Evolutionary conservation across 2,888 invertebrate genomes (phyloP), one percentile per base, ranked within the genome.

Genomic region (Crepidodera aurea): DNA sequence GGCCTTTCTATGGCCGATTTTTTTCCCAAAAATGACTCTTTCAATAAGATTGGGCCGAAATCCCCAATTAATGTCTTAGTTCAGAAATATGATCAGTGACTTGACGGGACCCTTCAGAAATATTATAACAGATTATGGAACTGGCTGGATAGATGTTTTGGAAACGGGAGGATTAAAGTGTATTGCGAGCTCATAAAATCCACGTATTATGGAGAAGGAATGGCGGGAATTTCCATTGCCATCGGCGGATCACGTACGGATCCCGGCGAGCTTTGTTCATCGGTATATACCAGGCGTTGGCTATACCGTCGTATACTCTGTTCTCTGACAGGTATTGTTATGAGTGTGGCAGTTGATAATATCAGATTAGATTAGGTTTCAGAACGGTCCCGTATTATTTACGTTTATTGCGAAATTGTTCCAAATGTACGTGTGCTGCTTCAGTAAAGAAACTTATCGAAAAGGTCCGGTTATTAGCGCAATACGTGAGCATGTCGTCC

Each of bases 131-230:
- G 46, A 46, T 46, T 10, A 46, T 22, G 46, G 13, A 46, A 7
- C 46, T 25, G 46, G 22, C 46, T 5, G 37, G 37, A 37, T 18
- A 18, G 48, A 57, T 46, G 16, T 54, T 19, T 16, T 15, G 62
- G 64, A 53, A 69, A 60, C 67, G 64, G 54, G 62, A 53, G 69
- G 64, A 68, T 67, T 68, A 67, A 68, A 67, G 67, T 65, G 61
- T 60, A 67, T 68, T 60, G 63, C 60, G 59, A 54, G 61, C 54
- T 58, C 64, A 65, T 70, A 66, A 70, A 66, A 63, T 66, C 57
- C 60, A 60, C 42, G 58, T 60, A 63, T 66, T 57, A 60, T 60
- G 63, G 56, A 48, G 50, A 42, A 46, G 48, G 57, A 48, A 53
- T 53, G 55, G 42, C 22, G 58, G 58, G 51, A 65, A 60, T 63